Conservation (phyloP, 2,797 vertebrate genomes). For the Scleropages formosus region DNA sequence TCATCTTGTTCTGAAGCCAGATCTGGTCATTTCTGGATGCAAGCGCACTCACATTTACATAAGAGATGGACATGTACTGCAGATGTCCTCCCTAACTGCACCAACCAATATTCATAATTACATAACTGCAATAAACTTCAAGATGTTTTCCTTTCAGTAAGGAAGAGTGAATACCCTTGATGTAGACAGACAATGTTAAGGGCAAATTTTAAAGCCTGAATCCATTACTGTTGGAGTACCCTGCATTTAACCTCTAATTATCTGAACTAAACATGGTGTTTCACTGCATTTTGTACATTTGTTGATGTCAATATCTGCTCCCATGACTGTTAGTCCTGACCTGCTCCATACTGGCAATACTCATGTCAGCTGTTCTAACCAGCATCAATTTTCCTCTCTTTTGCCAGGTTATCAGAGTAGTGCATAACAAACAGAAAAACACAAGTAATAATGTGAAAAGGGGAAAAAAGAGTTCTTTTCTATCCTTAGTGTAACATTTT, state of each 20-base stretch:
- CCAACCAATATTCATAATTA: constrained; percentile 4
- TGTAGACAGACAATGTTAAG: neutral
- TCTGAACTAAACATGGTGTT: constrained; percentile 36
- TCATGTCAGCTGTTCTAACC: neutral
- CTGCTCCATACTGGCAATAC: neutral
- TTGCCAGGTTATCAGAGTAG: neutral
- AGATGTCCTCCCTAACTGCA: constrained; percentile 13
- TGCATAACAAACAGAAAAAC: neutral
- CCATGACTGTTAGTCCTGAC: neutral
- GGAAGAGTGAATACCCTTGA: neutral
- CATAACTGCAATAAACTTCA: constrained; percentile 17
- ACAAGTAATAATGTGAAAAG: constrained; percentile 22
- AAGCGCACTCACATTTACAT: constrained; percentile 9
- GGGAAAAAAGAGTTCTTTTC: constrained; percentile 31
- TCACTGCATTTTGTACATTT: constrained; percentile 13
- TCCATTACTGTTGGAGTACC: constrained; percentile 27
- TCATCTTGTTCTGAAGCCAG: neutral
- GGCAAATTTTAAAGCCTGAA: constrained; percentile 23
- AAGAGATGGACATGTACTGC: neutral
- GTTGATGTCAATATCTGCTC: constrained; percentile 5
- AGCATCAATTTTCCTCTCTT: neutral
- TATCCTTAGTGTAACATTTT: constrained; percentile 23
- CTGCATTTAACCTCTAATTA: constrained; percentile 34
- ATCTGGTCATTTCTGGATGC: neutral
- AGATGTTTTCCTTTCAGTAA: neutral